phyloP scores from a whole-genome alignment of 2,797 vertebrate species.

The Notolabrus celidotus region DNA sequence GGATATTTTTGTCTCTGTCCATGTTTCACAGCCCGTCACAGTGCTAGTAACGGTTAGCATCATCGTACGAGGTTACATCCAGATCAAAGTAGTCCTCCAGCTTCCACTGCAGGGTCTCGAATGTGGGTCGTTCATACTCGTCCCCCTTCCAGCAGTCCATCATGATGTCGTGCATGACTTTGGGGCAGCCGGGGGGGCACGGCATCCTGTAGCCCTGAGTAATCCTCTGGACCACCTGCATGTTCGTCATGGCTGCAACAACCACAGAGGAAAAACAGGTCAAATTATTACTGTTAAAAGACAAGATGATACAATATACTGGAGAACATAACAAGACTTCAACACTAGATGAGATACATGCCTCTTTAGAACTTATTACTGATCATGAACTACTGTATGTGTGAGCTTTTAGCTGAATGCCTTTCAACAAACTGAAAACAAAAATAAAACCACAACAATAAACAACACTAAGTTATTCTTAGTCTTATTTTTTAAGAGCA shows the following conservation, averaged over 20 bases:
- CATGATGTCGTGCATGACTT: conserved; percentile 89
- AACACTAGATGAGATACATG: too few species aligned
- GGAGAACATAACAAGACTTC: too few species aligned
- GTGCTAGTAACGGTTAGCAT: conserved; percentile 66
- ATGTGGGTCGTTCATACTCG: conserved; percentile 85
- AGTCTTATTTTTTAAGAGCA: too few species aligned
- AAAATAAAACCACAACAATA: too few species aligned
- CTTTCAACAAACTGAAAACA: too few species aligned
- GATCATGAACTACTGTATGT: too few species aligned
- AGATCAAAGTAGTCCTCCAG: conserved; percentile 89
- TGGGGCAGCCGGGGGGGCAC: conserved; percentile 84
- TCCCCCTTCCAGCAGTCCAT: conserved; percentile 87
- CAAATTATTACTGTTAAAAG: too few species aligned
- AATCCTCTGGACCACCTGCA: conserved; percentile 88
- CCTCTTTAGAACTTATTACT: too few species aligned
- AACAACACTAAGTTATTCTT: too few species aligned
- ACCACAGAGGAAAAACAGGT: conserved; percentile 9
- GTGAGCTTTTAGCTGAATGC: too few species aligned
- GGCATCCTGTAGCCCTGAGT: conserved; percentile 88
- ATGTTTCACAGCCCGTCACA: accelerated
- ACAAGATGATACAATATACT: too few species aligned
- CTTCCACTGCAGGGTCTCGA: conserved; percentile 87
- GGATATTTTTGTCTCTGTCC: not conserved
- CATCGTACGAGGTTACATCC: conserved; percentile 73
- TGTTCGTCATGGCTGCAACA: conserved; percentile 85